Base-by-base conservation (phyloP, 2,113 vertebrate species). In the Zosterops hypoxanthus region DNA sequence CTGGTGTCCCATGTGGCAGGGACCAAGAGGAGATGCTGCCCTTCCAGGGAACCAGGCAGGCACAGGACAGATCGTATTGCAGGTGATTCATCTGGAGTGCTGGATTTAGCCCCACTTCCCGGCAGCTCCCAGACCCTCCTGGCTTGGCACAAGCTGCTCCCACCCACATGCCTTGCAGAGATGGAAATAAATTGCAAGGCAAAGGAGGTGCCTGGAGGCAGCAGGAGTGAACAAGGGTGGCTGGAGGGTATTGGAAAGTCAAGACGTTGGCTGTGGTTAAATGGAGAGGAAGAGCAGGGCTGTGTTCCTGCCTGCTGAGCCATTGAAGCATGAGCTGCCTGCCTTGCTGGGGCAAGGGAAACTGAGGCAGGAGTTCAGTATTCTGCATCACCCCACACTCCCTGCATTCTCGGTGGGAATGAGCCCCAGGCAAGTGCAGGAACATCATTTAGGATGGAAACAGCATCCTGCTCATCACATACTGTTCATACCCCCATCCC, bases 71-170 rank as follows among this genome's bases (percentile, higher is more conserved):
- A 96, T 96, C 90, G 4, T 90, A 83, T 96, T 95, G 92, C 95
- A 88, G 65, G 79, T 56, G 92, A 93, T 88, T 96, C 80, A 86
- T 68, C 1, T 0, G 7, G 44, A 93, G 34, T 50, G 82, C 92
- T 86, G 87, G 79, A 96, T 93, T 93, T 95, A 95, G 94, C 92
- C 49, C 36, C 0, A 0, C 69, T 97, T 97, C 93, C 92, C 57
- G 0, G 77, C 92, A 96, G 90, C 52, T 90, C 87, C 85, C 49
- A 24, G 88, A 31, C 53, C 69, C 86, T 81, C 61, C 90, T 72
- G 76, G 50, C 79, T 59, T 24, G 0, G 29, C 12, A 28, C 9
- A 8, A 79, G 55, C 71, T 72, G 33, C 94, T 95, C 75, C 79
- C 73, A 84, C 83, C 42, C 55, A 31, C 6, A 4, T 25, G 69